Conservation (phyloP, 1,140 invertebrate species). For the Monomorium pharaonis region DNA sequence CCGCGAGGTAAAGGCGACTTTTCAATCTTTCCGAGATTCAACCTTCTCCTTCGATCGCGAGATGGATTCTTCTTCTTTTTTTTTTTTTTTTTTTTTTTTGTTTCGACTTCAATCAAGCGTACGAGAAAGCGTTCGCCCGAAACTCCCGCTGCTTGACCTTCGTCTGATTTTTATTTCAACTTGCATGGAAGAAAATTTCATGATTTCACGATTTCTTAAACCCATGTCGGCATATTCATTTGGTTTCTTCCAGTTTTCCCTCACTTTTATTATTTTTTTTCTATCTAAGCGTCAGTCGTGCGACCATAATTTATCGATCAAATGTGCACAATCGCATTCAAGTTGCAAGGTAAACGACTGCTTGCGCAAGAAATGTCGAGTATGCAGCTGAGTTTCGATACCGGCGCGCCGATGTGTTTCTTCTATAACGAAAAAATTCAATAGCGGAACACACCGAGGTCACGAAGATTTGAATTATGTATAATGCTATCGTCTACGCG, state of each 20-base stretch:
- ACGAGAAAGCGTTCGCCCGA: neutral
- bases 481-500: neutral
- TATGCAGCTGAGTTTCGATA: conserved; percentile 56
- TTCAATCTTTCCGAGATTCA: conserved; percentile 14
- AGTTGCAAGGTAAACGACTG: conserved; percentile 59
- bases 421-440: conserved; percentile 44
- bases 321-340: neutral
- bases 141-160: conserved; percentile 22
- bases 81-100: too few relatives aligned
- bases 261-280: neutral
- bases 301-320: conserved; percentile 25
- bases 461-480: conserved; percentile 25
- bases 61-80: too few relatives aligned
- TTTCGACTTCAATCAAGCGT: conserved; percentile 13
- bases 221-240: neutral
- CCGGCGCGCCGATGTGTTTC: conserved; percentile 25
- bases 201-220: neutral
- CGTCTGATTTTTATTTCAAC: conserved; percentile 39
- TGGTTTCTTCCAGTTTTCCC: neutral
- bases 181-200: neutral
- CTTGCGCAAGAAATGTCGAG: conserved; percentile 51
- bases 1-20: neutral
- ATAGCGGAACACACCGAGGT: conserved; percentile 16
- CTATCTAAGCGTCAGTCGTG: neutral
- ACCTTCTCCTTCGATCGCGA: conserved; percentile 10